Conservation (phyloP, 2,113 vertebrate species). For the Myotis lucifugus region DNA sequence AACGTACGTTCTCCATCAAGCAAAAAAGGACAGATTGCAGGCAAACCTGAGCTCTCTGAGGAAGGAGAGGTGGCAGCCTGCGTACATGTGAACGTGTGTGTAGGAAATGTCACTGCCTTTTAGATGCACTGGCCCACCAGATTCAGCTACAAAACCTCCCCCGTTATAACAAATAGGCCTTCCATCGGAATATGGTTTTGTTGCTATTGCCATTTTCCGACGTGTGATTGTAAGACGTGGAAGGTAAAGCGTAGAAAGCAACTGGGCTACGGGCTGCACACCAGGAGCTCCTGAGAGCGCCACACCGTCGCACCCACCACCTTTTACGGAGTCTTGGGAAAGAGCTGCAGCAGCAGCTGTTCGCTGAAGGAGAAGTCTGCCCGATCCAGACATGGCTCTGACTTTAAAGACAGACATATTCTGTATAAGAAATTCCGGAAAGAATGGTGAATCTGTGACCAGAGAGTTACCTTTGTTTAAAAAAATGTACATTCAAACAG, state of each 20-base stretch:
- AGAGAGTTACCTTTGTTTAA: conserved; percentile 12
- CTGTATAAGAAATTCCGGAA: not conserved
- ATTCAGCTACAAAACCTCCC: conserved; percentile 80
- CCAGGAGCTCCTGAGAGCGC: not conserved
- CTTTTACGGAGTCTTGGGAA: not conserved
- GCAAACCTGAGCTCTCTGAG: conserved; percentile 81
- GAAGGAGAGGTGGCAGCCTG: conserved; percentile 71
- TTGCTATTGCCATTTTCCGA: conserved; percentile 63
- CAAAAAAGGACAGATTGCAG: conserved; percentile 82
- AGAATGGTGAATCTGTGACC: conserved; percentile 35
- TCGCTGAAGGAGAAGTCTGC: conserved; percentile 34
- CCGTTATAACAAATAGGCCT: conserved; percentile 80
- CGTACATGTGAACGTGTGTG: conserved; percentile 77
- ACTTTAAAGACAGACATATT: not conserved
- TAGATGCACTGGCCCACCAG: conserved; percentile 60
- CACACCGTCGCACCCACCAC: not conserved
- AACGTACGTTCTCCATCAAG: conserved; percentile 79
- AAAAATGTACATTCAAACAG: conserved; percentile 68
- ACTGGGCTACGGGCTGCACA: conserved; percentile 19
- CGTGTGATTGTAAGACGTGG: conserved; percentile 51
- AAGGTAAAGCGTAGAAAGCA: conserved; percentile 42
- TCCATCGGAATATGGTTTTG: conserved; percentile 76
- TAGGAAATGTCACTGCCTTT: conserved; percentile 82
- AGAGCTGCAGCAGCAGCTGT: conserved; percentile 40
- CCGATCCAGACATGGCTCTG: not conserved